Evolutionary conservation across 2,888 invertebrate species (phyloP).

Genomic region (Chloroclystis v-ata): DNA sequence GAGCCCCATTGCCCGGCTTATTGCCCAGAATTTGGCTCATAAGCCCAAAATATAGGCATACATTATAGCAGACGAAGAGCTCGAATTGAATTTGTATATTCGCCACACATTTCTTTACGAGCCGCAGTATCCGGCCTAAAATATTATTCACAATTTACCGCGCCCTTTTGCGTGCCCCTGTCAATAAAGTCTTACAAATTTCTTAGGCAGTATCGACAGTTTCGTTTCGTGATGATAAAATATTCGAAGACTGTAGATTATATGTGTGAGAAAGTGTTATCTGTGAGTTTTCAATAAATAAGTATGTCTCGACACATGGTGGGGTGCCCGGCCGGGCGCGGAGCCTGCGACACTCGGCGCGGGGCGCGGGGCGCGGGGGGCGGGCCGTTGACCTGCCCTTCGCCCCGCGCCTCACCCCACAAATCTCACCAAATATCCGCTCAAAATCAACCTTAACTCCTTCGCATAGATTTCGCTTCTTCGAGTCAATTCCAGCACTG

Average conservation of each 20-base stretch:
- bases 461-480: constrained; percentile 46
- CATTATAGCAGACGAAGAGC: background rate
- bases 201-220: constrained; percentile 24
- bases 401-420: constrained; percentile 41
- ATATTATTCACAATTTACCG: constrained; percentile 27
- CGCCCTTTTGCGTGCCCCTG: constrained; percentile 27
- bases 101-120: constrained; percentile 19
- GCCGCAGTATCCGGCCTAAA: constrained; percentile 24
- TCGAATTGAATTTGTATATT: constrained; percentile 23
- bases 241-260: constrained; percentile 33
- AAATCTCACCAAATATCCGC: constrained; percentile 38
- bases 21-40: background rate
- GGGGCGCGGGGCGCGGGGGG: constrained; percentile 28
- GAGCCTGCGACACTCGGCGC: constrained; percentile 32
- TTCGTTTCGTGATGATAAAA: constrained; percentile 29
- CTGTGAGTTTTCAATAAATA: constrained; percentile 42
- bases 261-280: constrained; percentile 35
- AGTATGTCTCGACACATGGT: constrained; percentile 38
- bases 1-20: background rate
- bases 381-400: constrained; percentile 64
- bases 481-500: constrained; percentile 39
- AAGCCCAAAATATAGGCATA: background rate
- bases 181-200: constrained; percentile 31
- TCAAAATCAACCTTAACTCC: constrained; percentile 58
- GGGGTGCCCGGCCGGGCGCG: constrained; percentile 29